A percentile compares a stretch with the other conserved stretches of the same genome.
These are phyloP conservation scores for Sebastes vulpes DNA, from an alignment of 2,797 vertebrate species.

Conservation along the genomic window DNA sequence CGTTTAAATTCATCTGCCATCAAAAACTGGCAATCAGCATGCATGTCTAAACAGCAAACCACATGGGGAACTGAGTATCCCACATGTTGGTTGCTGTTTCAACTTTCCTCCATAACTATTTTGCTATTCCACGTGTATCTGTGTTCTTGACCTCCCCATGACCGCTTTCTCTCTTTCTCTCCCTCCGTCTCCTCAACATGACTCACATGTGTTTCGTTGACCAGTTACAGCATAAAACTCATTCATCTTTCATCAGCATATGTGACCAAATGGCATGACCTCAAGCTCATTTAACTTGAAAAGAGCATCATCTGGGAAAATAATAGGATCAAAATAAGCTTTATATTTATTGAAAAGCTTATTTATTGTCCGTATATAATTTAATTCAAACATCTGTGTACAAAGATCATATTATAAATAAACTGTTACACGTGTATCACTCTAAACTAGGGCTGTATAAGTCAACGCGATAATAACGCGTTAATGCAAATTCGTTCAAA, in stretches of 20 bases:
- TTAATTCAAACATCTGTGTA: constrained; percentile 4
- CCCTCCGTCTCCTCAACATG: constrained; percentile 29
- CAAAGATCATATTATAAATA: background rate
- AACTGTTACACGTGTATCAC: background rate
- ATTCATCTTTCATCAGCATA: constrained; percentile 56
- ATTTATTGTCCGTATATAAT: constrained; percentile 13
- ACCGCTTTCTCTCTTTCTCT: constrained; percentile 37
- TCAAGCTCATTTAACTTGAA: constrained; percentile 25
- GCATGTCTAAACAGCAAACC: background rate
- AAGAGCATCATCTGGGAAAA: constrained; percentile 31
- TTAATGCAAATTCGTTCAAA: too few relatives aligned
- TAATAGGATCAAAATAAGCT: constrained; percentile 9
- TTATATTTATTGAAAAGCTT: constrained; percentile 11
- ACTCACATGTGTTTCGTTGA: constrained; percentile 61
- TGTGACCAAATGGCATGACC: constrained; percentile 24
- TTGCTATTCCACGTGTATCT: constrained; percentile 39
- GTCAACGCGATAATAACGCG: rapidly evolving
- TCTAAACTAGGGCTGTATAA: background rate
- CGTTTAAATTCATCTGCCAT: background rate
- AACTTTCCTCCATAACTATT: constrained; percentile 2
- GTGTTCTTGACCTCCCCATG: constrained; percentile 37
- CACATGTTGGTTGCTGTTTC: background rate
- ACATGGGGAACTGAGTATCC: background rate
- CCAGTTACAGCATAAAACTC: constrained; percentile 32
- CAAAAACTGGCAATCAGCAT: background rate